Base-by-base conservation (phyloP, 2,888 invertebrate species). In the Mesorhabditis sp. region DNA sequence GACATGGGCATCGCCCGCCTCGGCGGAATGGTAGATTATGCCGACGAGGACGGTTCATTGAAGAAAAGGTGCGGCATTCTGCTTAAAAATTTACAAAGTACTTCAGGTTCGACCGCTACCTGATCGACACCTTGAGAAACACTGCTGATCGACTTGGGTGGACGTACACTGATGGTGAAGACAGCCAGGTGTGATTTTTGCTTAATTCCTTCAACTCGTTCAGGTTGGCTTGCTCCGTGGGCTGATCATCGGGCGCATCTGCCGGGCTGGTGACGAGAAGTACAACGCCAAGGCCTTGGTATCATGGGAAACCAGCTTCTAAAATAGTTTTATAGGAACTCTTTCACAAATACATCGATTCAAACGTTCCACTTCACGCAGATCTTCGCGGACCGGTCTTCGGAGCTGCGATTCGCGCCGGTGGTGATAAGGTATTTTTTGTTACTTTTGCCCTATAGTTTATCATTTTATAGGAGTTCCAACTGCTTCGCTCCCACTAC, bases 201-300 rank as follows among this genome's bases (percentile, higher is more conserved):
- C 2, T n/a, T 3, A n/a, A 28, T 28, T 15, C 63, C 6, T 10
- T 7, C 15, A 7, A n/a, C n/a, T 62, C 13, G 15, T 62, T n/a
- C 63, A 79, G 45, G 70, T 65, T 4, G 74, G 75, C 61, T 71
- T 78, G 71, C 73, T 79, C 4, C 74, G 80, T 10, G 74, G 76
- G 2, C 62, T 82, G 28, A 71, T 82, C 15, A 74, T 79, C 61
- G 71, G 76, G 10, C 76, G 83, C 5, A 70, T 84, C 63, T 72
- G 79, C 5, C 74, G 80, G 63, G 75, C 78, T 10, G 79, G 79
- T 10, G 81, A 84, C 70, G 71, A 76, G 69, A 74, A 74, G 28
- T 82, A 83, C 10, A 82, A 82, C 58, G 74, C 76, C 13, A 75
- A 68, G 43, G 80, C 79, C 58, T 62, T 67, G 15, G 66, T 71